phyloP scores from a whole-genome alignment of 1,140 invertebrate genomes.

The Leptinotarsa defecta region DNA sequence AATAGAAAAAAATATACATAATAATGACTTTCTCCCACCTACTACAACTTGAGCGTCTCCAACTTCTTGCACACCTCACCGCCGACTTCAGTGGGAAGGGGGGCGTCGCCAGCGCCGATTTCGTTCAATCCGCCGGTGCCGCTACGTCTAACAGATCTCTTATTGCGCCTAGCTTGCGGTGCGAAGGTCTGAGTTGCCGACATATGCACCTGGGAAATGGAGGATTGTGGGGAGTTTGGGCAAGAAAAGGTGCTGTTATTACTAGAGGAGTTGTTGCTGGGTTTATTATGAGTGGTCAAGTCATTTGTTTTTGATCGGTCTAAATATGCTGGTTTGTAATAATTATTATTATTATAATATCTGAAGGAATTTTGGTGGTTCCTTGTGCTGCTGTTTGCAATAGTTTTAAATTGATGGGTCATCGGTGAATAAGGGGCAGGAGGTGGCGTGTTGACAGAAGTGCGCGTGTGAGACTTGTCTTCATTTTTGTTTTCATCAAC shows the following conservation, averaged over 20 bases:
- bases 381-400: constrained; percentile 11
- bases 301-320: constrained; percentile 1
- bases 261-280: background rate
- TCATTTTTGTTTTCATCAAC: constrained; percentile 44
- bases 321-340: background rate
- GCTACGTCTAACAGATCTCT: constrained; percentile 24
- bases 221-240: constrained; percentile 17
- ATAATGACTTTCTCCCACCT: background rate
- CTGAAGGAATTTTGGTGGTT: background rate
- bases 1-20: constrained; percentile 21
- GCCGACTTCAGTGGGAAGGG: constrained; percentile 41
- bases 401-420: constrained; percentile 19
- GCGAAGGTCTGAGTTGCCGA: constrained; percentile 23
- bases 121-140: constrained; percentile 37
- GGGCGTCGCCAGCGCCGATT: constrained; percentile 52
- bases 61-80: constrained; percentile 32
- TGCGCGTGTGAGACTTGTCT: constrained; percentile 16
- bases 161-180: constrained; percentile 23
- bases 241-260: background rate
- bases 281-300: constrained; percentile 1
- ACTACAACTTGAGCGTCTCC: constrained; percentile 28
- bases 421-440: constrained; percentile 38
- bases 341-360: constrained; percentile 15
- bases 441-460: constrained; percentile 34
- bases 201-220: constrained; percentile 25